phyloP scores from a whole-genome alignment of 2,113 vertebrate genomes.

The Muntiacus reevesi region DNA sequence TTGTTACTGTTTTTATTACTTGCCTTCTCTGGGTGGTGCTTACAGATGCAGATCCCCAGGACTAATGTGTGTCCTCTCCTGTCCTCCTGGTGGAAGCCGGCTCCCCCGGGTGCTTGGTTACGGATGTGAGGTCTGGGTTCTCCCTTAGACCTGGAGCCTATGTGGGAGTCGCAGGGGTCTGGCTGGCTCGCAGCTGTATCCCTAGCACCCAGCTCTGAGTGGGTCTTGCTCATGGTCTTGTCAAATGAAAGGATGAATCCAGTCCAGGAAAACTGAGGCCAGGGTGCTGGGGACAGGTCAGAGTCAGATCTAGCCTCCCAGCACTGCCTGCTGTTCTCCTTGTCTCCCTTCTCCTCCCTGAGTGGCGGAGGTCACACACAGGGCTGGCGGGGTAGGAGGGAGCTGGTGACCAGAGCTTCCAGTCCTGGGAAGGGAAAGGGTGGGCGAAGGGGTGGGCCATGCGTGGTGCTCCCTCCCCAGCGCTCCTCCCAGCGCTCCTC shows the following conservation, averaged over 20 bases:
- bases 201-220: background rate
- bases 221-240: accelerated
- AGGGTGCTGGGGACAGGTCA: background rate
- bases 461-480: conserved; percentile 15
- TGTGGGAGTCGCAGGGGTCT: accelerated
- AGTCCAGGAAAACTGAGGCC: background rate
- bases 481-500: conserved; percentile 54
- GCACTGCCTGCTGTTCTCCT: no score
- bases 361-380: background rate
- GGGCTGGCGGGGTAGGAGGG: background rate
- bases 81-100: background rate
- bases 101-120: background rate
- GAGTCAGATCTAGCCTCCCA: background rate
- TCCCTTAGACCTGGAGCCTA: accelerated
- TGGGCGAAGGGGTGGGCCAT: background rate
- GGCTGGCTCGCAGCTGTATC: background rate
- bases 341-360: background rate
- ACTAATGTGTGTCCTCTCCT: no score
- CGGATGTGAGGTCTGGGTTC: background rate
- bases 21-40: background rate
- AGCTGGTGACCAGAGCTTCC: background rate
- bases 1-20: background rate
- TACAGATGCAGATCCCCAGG: background rate
- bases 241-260: background rate
- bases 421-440: background rate